phyloP scores from a whole-genome alignment of 2,797 vertebrate species.

The Lacerta agilis region DNA sequence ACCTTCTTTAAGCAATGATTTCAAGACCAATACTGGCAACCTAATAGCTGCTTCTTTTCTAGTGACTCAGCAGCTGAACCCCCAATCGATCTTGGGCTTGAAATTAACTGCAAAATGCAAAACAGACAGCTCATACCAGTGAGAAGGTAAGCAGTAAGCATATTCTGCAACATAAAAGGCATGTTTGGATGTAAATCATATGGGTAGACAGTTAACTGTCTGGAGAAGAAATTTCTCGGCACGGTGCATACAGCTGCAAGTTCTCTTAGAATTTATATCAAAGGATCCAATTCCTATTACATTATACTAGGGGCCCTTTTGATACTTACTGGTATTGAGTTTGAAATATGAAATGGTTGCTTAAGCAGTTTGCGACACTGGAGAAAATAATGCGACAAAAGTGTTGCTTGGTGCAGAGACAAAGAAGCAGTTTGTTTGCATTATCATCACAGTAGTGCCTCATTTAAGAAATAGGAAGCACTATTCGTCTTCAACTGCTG shows the following conservation, averaged over 20 bases:
- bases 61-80: slow-evolving; percentile 61
- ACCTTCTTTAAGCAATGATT: background rate
- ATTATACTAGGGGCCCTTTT: slow-evolving; percentile 55
- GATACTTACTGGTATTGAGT: slow-evolving; percentile 54
- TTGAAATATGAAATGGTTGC: slow-evolving; percentile 60
- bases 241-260: slow-evolving; percentile 55
- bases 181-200: slow-evolving; percentile 60
- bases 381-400: slow-evolving; percentile 56
- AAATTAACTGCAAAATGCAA: slow-evolving; percentile 67
- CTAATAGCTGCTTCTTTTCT: slow-evolving; percentile 38
- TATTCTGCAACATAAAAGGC: slow-evolving; percentile 66
- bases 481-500: slow-evolving; percentile 1
- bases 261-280: slow-evolving; percentile 71
- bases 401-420: slow-evolving; percentile 41
- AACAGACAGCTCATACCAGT: slow-evolving; percentile 40
- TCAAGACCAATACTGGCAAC: slow-evolving; percentile 22
- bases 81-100: slow-evolving; percentile 59
- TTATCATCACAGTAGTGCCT: slow-evolving; percentile 41
- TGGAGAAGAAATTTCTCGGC: slow-evolving; percentile 56
- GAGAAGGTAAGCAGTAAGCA: slow-evolving; percentile 53
- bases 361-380: slow-evolving; percentile 56
- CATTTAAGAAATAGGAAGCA: slow-evolving; percentile 17
- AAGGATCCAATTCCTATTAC: slow-evolving; percentile 56
- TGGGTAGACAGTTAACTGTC: slow-evolving; percentile 60
- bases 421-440: slow-evolving; percentile 21